Evolutionary conservation across 2,113 vertebrate genomes (phyloP), one percentile per base, ranked within the genome.

Genomic region (Takifugu bimaculatus): DNA sequence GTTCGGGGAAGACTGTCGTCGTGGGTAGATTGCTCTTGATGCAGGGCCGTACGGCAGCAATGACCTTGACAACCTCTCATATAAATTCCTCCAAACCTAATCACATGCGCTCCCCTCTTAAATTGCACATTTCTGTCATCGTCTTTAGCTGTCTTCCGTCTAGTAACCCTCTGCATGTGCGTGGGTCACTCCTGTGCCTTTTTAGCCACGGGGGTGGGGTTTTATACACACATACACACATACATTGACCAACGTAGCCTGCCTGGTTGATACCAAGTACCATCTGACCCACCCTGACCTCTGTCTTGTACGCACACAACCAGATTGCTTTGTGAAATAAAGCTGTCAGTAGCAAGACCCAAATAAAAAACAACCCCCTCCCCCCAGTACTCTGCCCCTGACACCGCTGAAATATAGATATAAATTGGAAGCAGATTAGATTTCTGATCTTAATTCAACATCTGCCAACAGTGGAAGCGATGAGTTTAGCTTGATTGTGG

Each of bases 321-420:
- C 93, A 95, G 94, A 98, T 98, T 98, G 95, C 94, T 97, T 95
- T 92, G 91, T 94, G 94, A 95, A 94, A 97, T 98, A 98, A 97
- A 98, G 93, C 95, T 97, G 96, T 97, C 95, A 93, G 92, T 94
- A 92, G 92, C 92, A 93, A 90, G 88, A 91, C 92, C 90, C 91
- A 93, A 93, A 95, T 97, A 95, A 97, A 94, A 96, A 95, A 94
- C 92, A 93, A 89, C 91, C 89, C 88, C 90, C 87, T 91, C 86
- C 89, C 87, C 89, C 92, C 88, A 88, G 91, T 93, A 91, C 92
- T 90, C 85, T 90, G 66, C 84, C 90, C 81, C 85, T 94, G 95
- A 96, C 95, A 96, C 92, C 76, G 14, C 89, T 96, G 94, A 98
- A 94, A 96, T 98, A 97, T 94, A 93, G 93, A 93, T 94, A 93